These are phyloP conservation scores for Germaria angustata DNA, from an alignment of 2,888 invertebrate species.

Conservation along the genomic window DNA sequence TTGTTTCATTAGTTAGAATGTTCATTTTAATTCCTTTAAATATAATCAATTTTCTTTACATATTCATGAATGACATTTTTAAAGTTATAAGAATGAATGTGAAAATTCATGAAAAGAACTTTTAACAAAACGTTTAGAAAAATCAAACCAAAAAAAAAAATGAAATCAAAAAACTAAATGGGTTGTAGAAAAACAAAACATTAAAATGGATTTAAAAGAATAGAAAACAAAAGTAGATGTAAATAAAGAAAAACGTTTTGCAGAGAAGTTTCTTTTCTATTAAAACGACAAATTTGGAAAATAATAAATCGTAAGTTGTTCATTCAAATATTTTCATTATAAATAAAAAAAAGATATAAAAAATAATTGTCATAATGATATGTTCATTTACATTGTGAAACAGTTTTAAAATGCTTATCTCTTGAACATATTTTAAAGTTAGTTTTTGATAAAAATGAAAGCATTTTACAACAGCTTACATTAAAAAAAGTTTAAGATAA, in stretches of 20 bases:
- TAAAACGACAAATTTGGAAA: background rate
- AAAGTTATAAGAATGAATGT: conserved; percentile 34
- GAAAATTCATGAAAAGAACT: conserved; percentile 47
- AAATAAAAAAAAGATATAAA: conserved; percentile 1
- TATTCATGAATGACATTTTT: conserved; percentile 37
- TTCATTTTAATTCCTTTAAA: conserved; percentile 11
- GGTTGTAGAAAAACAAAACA: conserved; percentile 2
- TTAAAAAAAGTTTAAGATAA: conserved; percentile 13
- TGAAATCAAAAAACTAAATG: conserved; percentile 11
- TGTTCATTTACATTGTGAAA: conserved; percentile 41
- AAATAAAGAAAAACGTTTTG: conserved; percentile 51
- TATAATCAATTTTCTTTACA: conserved; percentile 21
- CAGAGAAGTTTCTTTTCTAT: conserved; percentile 28
- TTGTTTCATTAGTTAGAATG: conserved; percentile 3
- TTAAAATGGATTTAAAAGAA: conserved; percentile 10
- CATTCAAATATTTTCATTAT: conserved; percentile 1
- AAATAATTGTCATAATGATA: conserved; percentile 5
- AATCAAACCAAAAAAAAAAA: conserved; percentile 18
- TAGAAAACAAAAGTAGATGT: background rate
- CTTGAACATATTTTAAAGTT: conserved; percentile 37
- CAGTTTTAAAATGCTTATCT: conserved; percentile 51
- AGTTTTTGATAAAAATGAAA: conserved; percentile 27
- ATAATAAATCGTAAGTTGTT: conserved; percentile 21
- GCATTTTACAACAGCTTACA: conserved; percentile 61
- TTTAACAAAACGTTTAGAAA: conserved; percentile 55